Base-by-base conservation (phyloP, 2,113 vertebrate genomes). In the Zapornia atra region DNA sequence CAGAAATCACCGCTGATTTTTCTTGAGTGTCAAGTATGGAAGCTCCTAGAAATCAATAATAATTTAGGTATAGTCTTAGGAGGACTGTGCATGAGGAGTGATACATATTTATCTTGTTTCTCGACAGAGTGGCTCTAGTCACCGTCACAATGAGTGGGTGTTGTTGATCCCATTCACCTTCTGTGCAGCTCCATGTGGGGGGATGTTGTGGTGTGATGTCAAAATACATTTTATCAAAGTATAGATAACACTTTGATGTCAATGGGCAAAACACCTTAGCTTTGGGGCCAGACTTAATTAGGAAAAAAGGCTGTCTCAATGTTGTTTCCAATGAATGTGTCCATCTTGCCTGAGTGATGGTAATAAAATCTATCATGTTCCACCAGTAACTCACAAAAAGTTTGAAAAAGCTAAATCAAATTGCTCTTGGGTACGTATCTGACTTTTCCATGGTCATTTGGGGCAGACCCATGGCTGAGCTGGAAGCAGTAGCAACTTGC, bases 111-210 rank as follows among this genome's bases (percentile, higher is more conserved):
- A 78, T 59, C 3, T 50, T 59, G 4, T 70, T 82, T 31, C 15
- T 36, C 84, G 19, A 26, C 6, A 28, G 15, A 48, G 26, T 38
- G 22, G 2, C 26, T 92, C 13, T 50, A 15, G n/a, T 57, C 24
- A 28, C 53, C 12, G 8, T 59, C 1, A 1, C 12, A 61, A 22
- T 0, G 5, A 5, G 1, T 16, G 33, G 9, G 11, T 57, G 36
- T 38, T 36, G 56, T 61, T 60, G 57, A 64, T 12, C 20, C 11
- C 5, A 2, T 31, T 60, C 31, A 28, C 10, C 5, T 34, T 60
- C 70, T 78, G 33, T 38, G 36, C 15, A 75, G 42, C 28, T 75
- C 64, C 11, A 3, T 15, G 28, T 34, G 10, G 40, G 53, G 19
- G 57, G 66, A 50, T 10, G 9, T 64, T 78, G 26, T 1, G 6